A percentile compares a stretch with the other conserved stretches of the same genome.
Conservation (phyloP, 2,113 vertebrate species). For the Heterotis niloticus region DNA sequence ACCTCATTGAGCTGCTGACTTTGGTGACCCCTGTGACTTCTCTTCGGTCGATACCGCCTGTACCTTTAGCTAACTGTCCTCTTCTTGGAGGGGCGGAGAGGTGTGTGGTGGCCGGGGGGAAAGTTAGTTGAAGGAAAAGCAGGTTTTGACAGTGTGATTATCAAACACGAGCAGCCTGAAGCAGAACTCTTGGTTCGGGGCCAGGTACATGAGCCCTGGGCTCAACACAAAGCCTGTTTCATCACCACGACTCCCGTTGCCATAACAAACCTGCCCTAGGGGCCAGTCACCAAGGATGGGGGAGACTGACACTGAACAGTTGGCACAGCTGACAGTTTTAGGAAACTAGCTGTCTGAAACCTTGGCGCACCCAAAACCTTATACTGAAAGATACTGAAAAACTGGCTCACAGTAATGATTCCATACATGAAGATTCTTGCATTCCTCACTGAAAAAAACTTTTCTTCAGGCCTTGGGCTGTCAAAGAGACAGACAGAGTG, state of each 20-base stretch:
- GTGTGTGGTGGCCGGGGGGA: neutral
- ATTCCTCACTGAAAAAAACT: neutral
- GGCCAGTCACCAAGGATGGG: constrained; percentile 1
- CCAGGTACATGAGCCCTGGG: constrained; percentile 15
- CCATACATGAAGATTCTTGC: constrained; percentile 4
- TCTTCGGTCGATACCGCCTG: constrained; percentile 46
- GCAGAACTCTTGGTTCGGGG: neutral
- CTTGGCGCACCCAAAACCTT: constrained; percentile 6
- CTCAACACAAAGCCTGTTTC: constrained; percentile 9
- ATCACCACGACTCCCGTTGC: constrained; percentile 22
- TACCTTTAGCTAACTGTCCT: constrained; percentile 46
- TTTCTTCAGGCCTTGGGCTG: neutral
- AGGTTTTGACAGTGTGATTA: constrained; percentile 12
- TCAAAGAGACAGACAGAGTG: neutral
- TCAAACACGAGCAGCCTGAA: constrained; percentile 14
- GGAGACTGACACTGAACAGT: constrained; percentile 1
- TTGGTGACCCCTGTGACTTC: constrained; percentile 36
- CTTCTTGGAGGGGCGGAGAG: neutral
- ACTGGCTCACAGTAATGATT: neutral
- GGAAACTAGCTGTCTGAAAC: constrained; percentile 1
- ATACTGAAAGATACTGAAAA: constrained; percentile 17
- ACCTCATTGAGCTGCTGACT: constrained; percentile 43
- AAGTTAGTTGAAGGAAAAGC: neutral
- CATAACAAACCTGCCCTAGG: constrained; percentile 20
- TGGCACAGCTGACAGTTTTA: constrained; percentile 16